These are phyloP conservation scores for Bellardia bayeri DNA, from an alignment of 2,888 invertebrate genomes.

Conservation along the genomic window DNA sequence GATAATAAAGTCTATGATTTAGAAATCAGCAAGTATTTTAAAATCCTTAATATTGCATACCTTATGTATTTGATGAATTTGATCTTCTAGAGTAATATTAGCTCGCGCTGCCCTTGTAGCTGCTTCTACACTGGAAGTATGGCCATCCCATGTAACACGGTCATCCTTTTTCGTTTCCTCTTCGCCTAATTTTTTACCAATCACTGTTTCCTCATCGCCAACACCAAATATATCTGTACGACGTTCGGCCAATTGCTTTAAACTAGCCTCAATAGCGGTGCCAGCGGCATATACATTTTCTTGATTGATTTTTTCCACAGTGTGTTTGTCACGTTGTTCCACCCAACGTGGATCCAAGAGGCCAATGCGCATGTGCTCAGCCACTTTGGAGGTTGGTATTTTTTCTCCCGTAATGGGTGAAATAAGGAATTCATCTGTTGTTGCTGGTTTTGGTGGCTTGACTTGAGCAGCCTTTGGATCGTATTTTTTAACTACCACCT, in stretches of 20 bases:
- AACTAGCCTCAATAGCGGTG: constrained; percentile 97
- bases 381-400: constrained; percentile 98
- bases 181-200: constrained; percentile 98
- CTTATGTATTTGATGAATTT: constrained; percentile 98
- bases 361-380: constrained; percentile 99
- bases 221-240: constrained; percentile 99
- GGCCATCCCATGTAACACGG: constrained; percentile 99
- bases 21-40: background rate
- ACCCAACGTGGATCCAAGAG: constrained; percentile 98
- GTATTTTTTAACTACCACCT: constrained; percentile 98
- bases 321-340: constrained; percentile 96
- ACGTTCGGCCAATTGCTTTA: constrained; percentile 97
- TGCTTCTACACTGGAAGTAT: constrained; percentile 98
- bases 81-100: constrained; percentile 97
- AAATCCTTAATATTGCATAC: constrained; percentile 79
- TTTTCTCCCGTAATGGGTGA: constrained; percentile 99
- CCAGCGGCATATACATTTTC: constrained; percentile 87
- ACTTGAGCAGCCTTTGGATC: constrained; percentile 93
- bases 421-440: constrained; percentile 95
- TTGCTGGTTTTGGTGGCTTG: constrained; percentile 87
- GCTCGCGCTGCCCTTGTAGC: constrained; percentile 97
- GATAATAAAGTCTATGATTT: background rate
- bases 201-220: constrained; percentile 99
- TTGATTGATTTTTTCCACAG: constrained; percentile 96
- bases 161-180: constrained; percentile 94